Base-by-base conservation (phyloP, 2,888 invertebrate genomes). In the Polylopha cassiicola region DNA sequence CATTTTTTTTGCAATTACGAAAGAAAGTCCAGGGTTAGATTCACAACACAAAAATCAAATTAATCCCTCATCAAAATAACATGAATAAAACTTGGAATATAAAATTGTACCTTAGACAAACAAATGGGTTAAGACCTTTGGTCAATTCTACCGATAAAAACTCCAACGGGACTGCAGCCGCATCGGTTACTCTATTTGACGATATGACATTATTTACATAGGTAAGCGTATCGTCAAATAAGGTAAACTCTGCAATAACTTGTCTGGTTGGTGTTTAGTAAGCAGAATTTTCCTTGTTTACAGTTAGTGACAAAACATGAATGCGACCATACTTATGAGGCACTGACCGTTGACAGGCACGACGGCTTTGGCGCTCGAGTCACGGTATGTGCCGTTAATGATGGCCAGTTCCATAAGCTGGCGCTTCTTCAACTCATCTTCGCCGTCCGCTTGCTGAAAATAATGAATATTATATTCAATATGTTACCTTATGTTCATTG, bases 321-420 rank as follows among this genome's bases (percentile, higher is more conserved):
- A 82, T 69, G 71, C 65, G 73, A 66, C 72, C 85, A 80, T 85
- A 85, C 85, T 85, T 85, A 85, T 79, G 68, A 84, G 79, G 80
- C 85, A 87, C 82, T 86, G 81, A 94, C 94, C 94, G 91, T 94
- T 91, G 84, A 84, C 85, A 58, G 91, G 91, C 67, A 93, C 90
- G 57, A 92, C 91, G 60, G 93, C 93, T 85, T 95, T 96, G 58
- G 93, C 89, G 74, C 95, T 95, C 45, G 96, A 96, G 82, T 98
- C 98, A 75, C 99, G 92, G 89, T 99, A 99, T 38, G 99, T 99
- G 75, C 99, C 99, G 79, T 99, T 99, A 75, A 99, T 98, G 69
- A 99, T 99, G 68, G 99, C 99, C 76, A 99, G 89, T 86, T 99
- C 99, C 99, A 99, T 99, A 65, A 99, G 89, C 87, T 99, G 99